phyloP scores from a whole-genome alignment of 2,113 vertebrate genomes.

The Upupa epops region DNA sequence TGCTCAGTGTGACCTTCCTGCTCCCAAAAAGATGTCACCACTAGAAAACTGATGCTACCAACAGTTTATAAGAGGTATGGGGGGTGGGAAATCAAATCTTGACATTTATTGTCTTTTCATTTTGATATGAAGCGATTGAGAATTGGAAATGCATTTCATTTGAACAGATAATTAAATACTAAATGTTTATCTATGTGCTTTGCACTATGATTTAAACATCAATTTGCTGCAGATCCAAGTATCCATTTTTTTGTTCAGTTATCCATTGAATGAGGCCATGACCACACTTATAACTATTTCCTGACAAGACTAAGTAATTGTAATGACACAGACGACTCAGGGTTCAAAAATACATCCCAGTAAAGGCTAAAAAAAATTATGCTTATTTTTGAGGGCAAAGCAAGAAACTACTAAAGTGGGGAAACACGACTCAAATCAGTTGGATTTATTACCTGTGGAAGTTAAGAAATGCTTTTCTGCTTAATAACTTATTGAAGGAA shows the following conservation, averaged over 20 bases:
- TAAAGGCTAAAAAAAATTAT: not conserved
- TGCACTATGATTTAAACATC: slow-evolving; percentile 41
- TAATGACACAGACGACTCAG: not conserved
- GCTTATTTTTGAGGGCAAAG: not conserved
- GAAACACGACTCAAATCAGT: not conserved
- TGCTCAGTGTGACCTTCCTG: not conserved
- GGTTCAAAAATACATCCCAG: not conserved
- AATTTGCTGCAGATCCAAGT: slow-evolving; percentile 39
- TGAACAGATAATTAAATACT: slow-evolving; percentile 66
- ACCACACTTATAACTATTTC: slow-evolving; percentile 38
- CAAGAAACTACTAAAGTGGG: not conserved
- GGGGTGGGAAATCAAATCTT: slow-evolving; percentile 8
- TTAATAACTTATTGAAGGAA: not conserved
- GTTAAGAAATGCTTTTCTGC: not conserved
- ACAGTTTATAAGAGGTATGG: not conserved
- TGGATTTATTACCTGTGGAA: not conserved
- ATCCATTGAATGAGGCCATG: slow-evolving; percentile 47
- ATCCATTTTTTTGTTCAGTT: slow-evolving; percentile 44
- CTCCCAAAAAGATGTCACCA: not conserved
- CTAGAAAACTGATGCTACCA: slow-evolving; percentile 24
- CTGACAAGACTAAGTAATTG: slow-evolving; percentile 54
- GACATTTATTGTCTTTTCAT: slow-evolving; percentile 47
- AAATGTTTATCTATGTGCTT: slow-evolving; percentile 67
- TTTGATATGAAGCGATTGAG: slow-evolving; percentile 17
- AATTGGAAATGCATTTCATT: slow-evolving; percentile 63